Base-by-base conservation (phyloP, 2,888 invertebrate genomes). In the Liopterus haemorrhoidalis region DNA sequence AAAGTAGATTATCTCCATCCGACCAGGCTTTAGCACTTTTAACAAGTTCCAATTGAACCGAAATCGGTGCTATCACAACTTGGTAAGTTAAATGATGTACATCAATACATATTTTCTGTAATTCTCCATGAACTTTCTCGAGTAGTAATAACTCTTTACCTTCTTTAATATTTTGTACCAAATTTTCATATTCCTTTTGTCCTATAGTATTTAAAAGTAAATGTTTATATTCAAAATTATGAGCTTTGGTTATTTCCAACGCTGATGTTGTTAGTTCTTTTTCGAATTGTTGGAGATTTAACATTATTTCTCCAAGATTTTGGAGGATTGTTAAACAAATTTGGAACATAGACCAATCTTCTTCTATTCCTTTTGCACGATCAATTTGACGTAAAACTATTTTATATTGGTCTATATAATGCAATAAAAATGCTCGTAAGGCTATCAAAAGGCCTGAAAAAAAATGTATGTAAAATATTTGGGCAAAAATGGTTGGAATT, bases 51-150 rank as follows among this genome's bases (percentile, higher is more conserved):
- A 90, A 63, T 54, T 89, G 85, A 0, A 73, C 69, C 50, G 86
- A 80, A 36, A 93, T 82, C 0, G 92, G 92, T 3, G 82, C 78
- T 62, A 86, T 81, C 28, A 90, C 77, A 25, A 86, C 79, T 45
- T 83, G 81, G 57, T 84, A 79, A 0, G 85, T 83, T 5, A 81
- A 76, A 11, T 76, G 75, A 57, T 87, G 82, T 2, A 87, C 77
- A 57, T 86, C 84, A 1, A 72, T 68, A 55, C 84, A 82, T 27
- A 89, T 74, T 43, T 76, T 76, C 38, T 71, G 61, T 61, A 68
- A 52, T 65, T 67, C 52, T 57, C 59, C 54, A 63, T 67, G 51
- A 47, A 70, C 64, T 35, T 63, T 42, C 49, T 69, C 68, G 21
- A 70, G 50, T n/a, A 69, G 51, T 0, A 66, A 66, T 39, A 68